A percentile compares a stretch with the other conserved stretches of the same genome.
Conservation (phyloP, 2,888 invertebrate species). For the Erynnis tages region DNA sequence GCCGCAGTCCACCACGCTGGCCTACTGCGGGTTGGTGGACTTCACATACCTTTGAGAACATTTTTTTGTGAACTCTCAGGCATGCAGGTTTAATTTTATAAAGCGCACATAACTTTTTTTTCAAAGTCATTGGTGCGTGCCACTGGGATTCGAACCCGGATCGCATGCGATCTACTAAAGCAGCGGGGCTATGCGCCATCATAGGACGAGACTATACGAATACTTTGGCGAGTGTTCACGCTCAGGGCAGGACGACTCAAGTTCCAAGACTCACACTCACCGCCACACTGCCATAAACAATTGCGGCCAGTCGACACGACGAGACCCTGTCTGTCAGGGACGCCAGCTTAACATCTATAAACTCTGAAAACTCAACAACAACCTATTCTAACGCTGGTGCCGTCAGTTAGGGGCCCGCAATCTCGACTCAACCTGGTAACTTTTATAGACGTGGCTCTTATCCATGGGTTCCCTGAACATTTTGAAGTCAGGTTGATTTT, state of each 20-base stretch:
- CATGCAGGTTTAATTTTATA: too few species aligned
- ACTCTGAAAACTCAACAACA: constrained; percentile 15
- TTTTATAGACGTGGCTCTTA: constrained; percentile 22
- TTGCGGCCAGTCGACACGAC: background rate
- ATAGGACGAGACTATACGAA: too few species aligned
- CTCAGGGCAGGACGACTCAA: background rate
- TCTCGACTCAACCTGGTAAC: background rate
- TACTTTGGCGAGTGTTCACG: too few species aligned
- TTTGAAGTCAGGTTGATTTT: background rate
- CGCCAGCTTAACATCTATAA: constrained; percentile 8
- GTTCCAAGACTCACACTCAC: background rate
- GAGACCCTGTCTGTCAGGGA: background rate
- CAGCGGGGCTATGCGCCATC: too few species aligned
- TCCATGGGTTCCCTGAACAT: background rate
- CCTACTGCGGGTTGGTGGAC: too few species aligned
- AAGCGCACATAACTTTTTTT: too few species aligned
- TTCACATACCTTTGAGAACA: too few species aligned
- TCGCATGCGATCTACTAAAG: too few species aligned
- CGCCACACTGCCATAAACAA: constrained; percentile 13
- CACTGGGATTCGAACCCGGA: too few species aligned
- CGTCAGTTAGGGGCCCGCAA: background rate
- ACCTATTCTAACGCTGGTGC: background rate
- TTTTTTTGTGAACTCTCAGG: too few species aligned
- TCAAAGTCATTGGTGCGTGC: too few species aligned
- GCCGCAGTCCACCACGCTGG: too few species aligned